Evolutionary conservation across 2,113 vertebrate species (phyloP), one percentile per base, ranked within the genome.

Genomic region (Delphinapterus leucas): DNA sequence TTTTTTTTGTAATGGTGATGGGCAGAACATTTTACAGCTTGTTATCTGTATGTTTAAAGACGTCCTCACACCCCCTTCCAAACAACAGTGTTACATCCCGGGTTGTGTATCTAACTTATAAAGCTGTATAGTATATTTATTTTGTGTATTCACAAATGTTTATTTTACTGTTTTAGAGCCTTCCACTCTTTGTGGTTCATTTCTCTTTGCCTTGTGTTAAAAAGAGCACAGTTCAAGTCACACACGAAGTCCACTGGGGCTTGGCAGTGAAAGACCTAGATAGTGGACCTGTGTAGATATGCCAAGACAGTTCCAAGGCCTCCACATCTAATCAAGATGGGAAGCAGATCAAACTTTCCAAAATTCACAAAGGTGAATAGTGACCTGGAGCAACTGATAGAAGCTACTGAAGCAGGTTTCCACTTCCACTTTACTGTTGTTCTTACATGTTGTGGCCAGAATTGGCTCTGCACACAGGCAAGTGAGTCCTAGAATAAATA

Each of bases 11-110:
- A 61, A 76, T 68, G 33, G 11, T 61, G 36, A 53, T 70, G 25
- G 88, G 49, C 2, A 68, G 67, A 95, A 95, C 61, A 68, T 90
- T 47, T 87, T 88, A 84, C 17, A 93, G 6, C 41, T 81, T 91
- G 14, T 21, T 63, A 12, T 65, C 31, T 68, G 18, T 55, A 36
- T 67, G 65, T 17, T 33, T 80, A 73, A 93, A 92, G 21, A 88
- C 33, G 31, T 1, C 18, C 38, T 5, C 9, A 7, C 23, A 58
- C 23, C 23, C 14, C 63, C 23, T 88, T 80, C 7, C 44, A 81
- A 92, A 67, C 11, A 60, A 15, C 17, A 41, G 6, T 47, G 6
- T 67, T 79, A 61, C 0, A 71, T 63, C 25, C 44, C 6, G 63
- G 44, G 6, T 4, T 49, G 15, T 74, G 25, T 79, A 79, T 83